Percentiles rank a stretch among this genome's conserved stretches.
Evolutionary conservation across 2,888 invertebrate genomes (phyloP).

Genomic region (Chymomyza amoena): DNA sequence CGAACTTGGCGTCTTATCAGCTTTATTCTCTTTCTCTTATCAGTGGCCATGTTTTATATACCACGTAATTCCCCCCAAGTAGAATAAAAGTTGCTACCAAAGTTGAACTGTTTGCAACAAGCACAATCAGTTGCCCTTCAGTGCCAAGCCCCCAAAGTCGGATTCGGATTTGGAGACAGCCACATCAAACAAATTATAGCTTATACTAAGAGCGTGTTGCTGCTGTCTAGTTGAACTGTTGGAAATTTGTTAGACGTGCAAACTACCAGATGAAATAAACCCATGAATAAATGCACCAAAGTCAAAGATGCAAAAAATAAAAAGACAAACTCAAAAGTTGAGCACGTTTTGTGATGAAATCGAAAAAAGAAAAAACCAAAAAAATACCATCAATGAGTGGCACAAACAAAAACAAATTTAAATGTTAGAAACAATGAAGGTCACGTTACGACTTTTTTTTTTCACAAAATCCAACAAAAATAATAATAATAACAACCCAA

Average conservation of each 20-base stretch:
- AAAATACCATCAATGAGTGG: conserved; percentile 27
- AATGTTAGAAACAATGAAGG: conserved; percentile 67
- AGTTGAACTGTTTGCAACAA: neutral
- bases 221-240: conserved; percentile 39
- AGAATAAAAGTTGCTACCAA: neutral
- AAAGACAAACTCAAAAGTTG: conserved; percentile 9
- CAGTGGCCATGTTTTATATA: neutral
- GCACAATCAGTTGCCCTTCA: neutral
- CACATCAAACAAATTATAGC: neutral
- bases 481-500: neutral
- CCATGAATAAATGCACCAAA: conserved; percentile 27
- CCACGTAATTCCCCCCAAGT: neutral
- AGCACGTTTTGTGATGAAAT: conserved; percentile 72
- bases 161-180: neutral
- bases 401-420: conserved; percentile 51
- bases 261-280: conserved; percentile 8
- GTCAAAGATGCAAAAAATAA: conserved; percentile 22
- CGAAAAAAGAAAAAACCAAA: conserved; percentile 31
- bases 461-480: conserved; percentile 21
- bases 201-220: neutral
- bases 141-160: neutral
- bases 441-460: conserved; percentile 49
- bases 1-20: neutral
- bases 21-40: neutral
- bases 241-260: conserved; percentile 59